phyloP scores from a whole-genome alignment of 2,888 invertebrate genomes.

The Frankliniella fusca region DNA sequence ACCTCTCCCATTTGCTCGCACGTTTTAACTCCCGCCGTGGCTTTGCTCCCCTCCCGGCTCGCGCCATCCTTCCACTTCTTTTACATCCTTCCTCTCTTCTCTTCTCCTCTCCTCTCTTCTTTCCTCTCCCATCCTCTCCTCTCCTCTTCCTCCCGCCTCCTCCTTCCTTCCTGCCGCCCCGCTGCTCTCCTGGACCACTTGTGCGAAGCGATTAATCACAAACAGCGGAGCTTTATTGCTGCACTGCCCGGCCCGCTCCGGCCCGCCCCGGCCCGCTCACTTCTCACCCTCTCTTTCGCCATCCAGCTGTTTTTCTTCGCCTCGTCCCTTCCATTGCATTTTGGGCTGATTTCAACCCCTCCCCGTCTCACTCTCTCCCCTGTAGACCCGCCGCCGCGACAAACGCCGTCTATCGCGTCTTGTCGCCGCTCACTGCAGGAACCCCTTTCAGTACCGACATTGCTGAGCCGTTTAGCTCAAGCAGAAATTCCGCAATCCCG shows the following conservation, averaged over 20 bases:
- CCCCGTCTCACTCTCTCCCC: too few species aligned
- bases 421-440: too few species aligned
- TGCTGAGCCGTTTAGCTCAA: too few species aligned
- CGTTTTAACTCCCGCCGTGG: neutral
- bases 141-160: neutral
- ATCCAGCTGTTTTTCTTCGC: too few species aligned
- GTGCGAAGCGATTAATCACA: neutral
- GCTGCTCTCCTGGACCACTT: neutral
- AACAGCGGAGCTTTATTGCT: neutral
- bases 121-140: neutral
- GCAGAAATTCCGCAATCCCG: too few species aligned
- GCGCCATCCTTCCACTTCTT: neutral
- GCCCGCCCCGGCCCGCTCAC: neutral
- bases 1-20: neutral
- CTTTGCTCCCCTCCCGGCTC: neutral
- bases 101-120: neutral
- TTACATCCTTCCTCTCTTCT: neutral
- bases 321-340: too few species aligned
- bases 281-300: too few species aligned
- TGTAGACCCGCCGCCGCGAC: too few species aligned
- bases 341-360: too few species aligned
- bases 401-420: too few species aligned
- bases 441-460: too few species aligned
- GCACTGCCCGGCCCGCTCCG: neutral
- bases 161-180: neutral